A percentile compares a stretch with the other conserved stretches of the same genome.
These are phyloP conservation scores for Oryzias curvinotus DNA, from an alignment of 2,113 vertebrate genomes.

Conservation along the genomic window DNA sequence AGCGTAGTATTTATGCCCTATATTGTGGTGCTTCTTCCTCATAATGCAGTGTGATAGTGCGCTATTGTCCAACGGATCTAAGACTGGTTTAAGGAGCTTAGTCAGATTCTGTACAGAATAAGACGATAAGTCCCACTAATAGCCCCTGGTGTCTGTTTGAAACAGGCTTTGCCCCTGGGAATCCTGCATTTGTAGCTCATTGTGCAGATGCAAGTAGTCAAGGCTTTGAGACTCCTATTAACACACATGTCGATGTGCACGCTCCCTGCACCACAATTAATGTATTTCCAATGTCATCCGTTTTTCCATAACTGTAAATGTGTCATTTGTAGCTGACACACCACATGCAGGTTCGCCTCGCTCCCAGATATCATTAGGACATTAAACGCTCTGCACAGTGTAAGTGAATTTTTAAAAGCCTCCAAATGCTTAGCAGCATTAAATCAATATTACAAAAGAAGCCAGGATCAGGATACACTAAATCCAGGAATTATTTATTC, in stretches of 20 bases:
- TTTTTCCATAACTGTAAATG: slow-evolving; percentile 34
- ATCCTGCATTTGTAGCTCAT: slow-evolving; percentile 37
- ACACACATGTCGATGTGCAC: slow-evolving; percentile 3
- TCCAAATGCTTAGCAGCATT: slow-evolving; percentile 55
- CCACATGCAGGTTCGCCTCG: slow-evolving; percentile 3
- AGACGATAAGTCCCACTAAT: slow-evolving; percentile 70
- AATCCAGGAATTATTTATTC: slow-evolving; percentile 75
- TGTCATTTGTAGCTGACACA: slow-evolving; percentile 22
- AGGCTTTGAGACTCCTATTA: slow-evolving; percentile 34
- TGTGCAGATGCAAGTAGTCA: slow-evolving; percentile 44
- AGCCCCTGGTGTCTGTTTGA: slow-evolving; percentile 51
- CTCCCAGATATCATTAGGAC: slow-evolving; percentile 42
- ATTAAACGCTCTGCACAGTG: slow-evolving; percentile 29
- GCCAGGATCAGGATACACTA: slow-evolving; percentile 60
- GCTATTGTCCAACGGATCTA: slow-evolving; percentile 65
- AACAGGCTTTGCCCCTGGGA: slow-evolving; percentile 39
- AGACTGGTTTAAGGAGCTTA: slow-evolving; percentile 69
- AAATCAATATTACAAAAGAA: slow-evolving; percentile 72
- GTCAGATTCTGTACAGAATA: slow-evolving; percentile 60
- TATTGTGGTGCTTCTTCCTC: slow-evolving; percentile 29
- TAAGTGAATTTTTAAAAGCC: slow-evolving; percentile 60
- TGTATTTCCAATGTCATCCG: slow-evolving; percentile 33
- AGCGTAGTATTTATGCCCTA: slow-evolving; percentile 35
- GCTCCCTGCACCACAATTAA: slow-evolving; percentile 10
- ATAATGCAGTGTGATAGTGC: slow-evolving; percentile 57